Conservation (phyloP, 2,797 vertebrate genomes). For the Otus scops region DNA sequence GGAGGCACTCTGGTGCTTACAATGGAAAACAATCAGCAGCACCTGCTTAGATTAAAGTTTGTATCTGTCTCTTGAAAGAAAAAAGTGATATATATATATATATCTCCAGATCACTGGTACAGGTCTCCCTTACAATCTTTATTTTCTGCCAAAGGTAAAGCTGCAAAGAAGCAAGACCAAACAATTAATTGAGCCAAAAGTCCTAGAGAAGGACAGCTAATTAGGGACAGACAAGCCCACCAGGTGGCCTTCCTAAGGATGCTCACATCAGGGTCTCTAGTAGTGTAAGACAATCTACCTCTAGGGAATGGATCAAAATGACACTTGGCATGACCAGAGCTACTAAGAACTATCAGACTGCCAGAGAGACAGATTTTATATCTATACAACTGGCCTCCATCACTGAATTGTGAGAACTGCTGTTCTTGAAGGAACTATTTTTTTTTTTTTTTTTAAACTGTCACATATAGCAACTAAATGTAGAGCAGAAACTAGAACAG, state of each 20-base stretch:
- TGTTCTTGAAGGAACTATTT: background rate
- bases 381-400: background rate
- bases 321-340: background rate
- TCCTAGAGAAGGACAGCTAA: background rate
- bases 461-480: background rate
- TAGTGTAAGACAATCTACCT: background rate
- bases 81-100: fast-evolving
- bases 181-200: background rate
- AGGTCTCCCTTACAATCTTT: background rate
- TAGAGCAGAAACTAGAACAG: background rate
- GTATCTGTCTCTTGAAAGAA: background rate
- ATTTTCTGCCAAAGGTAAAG: background rate
- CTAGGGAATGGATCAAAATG: background rate
- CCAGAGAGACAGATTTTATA: background rate
- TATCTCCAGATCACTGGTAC: background rate
- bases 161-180: background rate
- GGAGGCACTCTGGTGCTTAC: background rate
- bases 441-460: background rate
- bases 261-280: background rate
- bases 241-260: background rate
- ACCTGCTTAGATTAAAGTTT: background rate
- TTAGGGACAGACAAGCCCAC: background rate
- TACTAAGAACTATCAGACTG: background rate
- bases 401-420: background rate
- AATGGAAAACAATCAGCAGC: background rate